Base-by-base conservation (phyloP, 2,888 invertebrate genomes). In the Latrodectus hesperus region DNA sequence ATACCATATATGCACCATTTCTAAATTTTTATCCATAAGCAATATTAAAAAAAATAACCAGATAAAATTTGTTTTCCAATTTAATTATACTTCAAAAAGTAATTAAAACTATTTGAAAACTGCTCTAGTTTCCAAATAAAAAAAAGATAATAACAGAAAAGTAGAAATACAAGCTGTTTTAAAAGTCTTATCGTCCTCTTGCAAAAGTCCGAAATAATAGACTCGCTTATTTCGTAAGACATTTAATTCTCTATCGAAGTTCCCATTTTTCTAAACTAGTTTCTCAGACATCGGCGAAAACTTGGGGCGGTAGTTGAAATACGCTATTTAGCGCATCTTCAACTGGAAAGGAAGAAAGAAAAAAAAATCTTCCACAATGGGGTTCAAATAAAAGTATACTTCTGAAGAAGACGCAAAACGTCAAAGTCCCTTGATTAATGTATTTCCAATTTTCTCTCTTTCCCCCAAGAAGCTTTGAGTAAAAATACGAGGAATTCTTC, bases 341-440 rank as follows among this genome's bases (percentile, higher is more conserved):
- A 60, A 60, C 12, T 16, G 60, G 14, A 16, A n/a, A 6, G 14
- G 14, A 12, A 11, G 10, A n/a, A 60, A 55, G 16, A 55, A 60
- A 60, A 60, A 12, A 16, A 60, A 60, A 60, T 60, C 0, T 60
- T 60, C 12, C n/a, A 60, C 60, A 60, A 60, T 60, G n/a, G 60
- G n/a, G n/a, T 11, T 60, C 60, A 60, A 60, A 60, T 60, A 60
- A 38, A 60, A n/a, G 60, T 60, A 12, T 60, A 9, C 22, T 55
- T 68, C 49, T 67, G 64, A 74, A 74, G 73, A 26, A 65, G 67
- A 68, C 55, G 68, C 14, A 68, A 75, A 79, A 84, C 70, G 78
- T 84, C 84, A 84, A 79, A 84, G 73, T 65, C 68, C 38, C 67
- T 78, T 84, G 84, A 84, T 84, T 84, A 84, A 84, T 84, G 84